These are phyloP conservation scores for Leptobrachium ailaonicum DNA, from an alignment of 2,113 vertebrate species.

Conservation along the genomic window DNA sequence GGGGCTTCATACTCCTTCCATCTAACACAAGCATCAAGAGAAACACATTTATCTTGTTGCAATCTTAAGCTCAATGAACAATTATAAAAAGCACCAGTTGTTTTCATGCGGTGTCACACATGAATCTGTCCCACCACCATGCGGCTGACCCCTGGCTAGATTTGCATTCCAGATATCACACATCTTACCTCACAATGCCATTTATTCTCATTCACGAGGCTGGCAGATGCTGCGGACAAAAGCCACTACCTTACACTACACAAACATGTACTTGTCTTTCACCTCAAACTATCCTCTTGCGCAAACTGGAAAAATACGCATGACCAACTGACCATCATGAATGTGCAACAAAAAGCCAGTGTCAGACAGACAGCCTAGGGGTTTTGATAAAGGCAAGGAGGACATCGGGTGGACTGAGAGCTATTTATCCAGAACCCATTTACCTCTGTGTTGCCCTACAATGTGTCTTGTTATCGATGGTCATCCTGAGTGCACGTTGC, in stretches of 20 bases:
- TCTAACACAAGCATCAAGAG: too few relatives aligned
- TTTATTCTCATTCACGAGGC: neutral
- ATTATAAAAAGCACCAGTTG: neutral
- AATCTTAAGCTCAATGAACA: too few relatives aligned
- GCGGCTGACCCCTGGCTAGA: conserved; percentile 19
- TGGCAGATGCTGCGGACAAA: neutral
- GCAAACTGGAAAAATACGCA: neutral
- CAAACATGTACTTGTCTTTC: conserved; percentile 31
- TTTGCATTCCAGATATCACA: conserved; percentile 28
- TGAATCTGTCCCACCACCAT: conserved; percentile 10
- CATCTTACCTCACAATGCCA: conserved; percentile 12
- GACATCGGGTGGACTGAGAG: neutral
- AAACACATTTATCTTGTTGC: too few relatives aligned
- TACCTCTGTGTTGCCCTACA: too few relatives aligned
- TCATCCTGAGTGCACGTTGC: too few relatives aligned
- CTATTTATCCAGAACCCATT: neutral
- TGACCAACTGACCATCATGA: conserved; percentile 31
- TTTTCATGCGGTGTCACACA: conserved; percentile 7
- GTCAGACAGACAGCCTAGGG: neutral
- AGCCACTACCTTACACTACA: conserved; percentile 13
- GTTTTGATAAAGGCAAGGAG: neutral
- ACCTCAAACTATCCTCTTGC: neutral
- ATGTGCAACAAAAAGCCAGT: neutral
- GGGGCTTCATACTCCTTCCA: too few relatives aligned
- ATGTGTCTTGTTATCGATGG: too few relatives aligned